Evolutionary conservation across 1,140 invertebrate species (phyloP).

Genomic region (Brevipalpus yothersi): DNA sequence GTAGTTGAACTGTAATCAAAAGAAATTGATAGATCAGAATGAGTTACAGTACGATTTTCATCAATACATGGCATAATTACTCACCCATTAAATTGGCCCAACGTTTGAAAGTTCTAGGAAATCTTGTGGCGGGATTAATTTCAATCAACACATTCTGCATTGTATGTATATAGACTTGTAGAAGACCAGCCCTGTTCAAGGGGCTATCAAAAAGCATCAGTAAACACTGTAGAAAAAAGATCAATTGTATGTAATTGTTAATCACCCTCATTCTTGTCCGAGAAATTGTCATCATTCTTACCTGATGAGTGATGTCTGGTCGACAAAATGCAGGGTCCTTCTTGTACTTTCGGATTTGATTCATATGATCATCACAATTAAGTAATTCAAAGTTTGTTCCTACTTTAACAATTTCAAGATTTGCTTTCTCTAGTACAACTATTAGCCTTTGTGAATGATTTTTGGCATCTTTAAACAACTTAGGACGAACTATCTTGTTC

Average conservation of each 20-base stretch:
- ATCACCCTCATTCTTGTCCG: too few relatives aligned
- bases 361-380: slow-evolving; percentile 75
- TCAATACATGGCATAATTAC: slow-evolving; percentile 11
- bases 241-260: slow-evolving; percentile 3
- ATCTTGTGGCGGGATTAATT: slow-evolving; percentile 91
- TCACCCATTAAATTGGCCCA: slow-evolving; percentile 94
- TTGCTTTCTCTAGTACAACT: slow-evolving; percentile 73
- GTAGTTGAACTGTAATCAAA: slow-evolving; percentile 58
- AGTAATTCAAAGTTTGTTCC: slow-evolving; percentile 47
- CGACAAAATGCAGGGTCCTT: slow-evolving; percentile 54
- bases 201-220: slow-evolving; percentile 91
- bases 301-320: slow-evolving; percentile 82
- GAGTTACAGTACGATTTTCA: background rate
- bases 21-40: slow-evolving; percentile 4
- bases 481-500: slow-evolving; percentile 3
- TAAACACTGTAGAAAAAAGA: slow-evolving; percentile 23
- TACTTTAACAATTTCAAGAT: slow-evolving; percentile 85
- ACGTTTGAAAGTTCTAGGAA: slow-evolving; percentile 89
- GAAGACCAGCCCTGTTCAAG: slow-evolving; percentile 35
- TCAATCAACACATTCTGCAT: slow-evolving; percentile 92
- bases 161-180: slow-evolving; percentile 77
- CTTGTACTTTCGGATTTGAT: slow-evolving; percentile 57
- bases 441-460: slow-evolving; percentile 72
- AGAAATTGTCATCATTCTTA: slow-evolving; percentile 9
- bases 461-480: slow-evolving; percentile 17